Base-by-base conservation (phyloP, 1,140 invertebrate species). In the Phthorimaea operculella region DNA sequence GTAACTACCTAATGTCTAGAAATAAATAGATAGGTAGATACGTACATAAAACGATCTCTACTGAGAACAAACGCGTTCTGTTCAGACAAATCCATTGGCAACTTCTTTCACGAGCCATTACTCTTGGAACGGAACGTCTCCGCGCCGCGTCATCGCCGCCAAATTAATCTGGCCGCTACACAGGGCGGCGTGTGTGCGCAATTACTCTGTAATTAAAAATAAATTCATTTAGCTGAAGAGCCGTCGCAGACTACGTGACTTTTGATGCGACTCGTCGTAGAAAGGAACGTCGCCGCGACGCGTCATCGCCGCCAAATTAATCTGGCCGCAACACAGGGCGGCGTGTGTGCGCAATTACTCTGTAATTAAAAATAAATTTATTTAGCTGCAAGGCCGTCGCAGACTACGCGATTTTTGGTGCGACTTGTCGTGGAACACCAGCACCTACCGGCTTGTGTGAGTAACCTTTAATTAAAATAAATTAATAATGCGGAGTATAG, bases 311-410 rank as follows among this genome's bases (percentile, higher is more conserved):
- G 36, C 36, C 36, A 39, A 39, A 39, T 39, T 39, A 39, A 39
- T 39, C 36, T 39, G 36, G 36, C 39, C 11, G 14, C 39, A 14
- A 4, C 14, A 42, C 39, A 8, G 11, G 4, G 15, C 44, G 15
- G 11, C 44, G 44, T 61, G 62, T 68, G 62, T 63, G 51, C 63
- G 60, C 72, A 80, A 80, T 83, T 79, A 80, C 68, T 64, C 42
- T 44, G 64, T 83, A 79, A 83, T 83, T 83, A 79, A 80, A 80
- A 80, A 79, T 80, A 80, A 78, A 79, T 79, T 83, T 74, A 80
- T 75, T 78, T 76, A 57, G 63, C 63, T 54, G 50, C 58, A 63
- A 64, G 54, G 55, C 62, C 57, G n/a, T 28, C 34, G 15, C 44
- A 47, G n/a, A 47, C 44, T 4, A 14, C 4, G 14, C 44, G 44